Conservation (phyloP, 2,113 vertebrate species). For the Natator depressus region DNA sequence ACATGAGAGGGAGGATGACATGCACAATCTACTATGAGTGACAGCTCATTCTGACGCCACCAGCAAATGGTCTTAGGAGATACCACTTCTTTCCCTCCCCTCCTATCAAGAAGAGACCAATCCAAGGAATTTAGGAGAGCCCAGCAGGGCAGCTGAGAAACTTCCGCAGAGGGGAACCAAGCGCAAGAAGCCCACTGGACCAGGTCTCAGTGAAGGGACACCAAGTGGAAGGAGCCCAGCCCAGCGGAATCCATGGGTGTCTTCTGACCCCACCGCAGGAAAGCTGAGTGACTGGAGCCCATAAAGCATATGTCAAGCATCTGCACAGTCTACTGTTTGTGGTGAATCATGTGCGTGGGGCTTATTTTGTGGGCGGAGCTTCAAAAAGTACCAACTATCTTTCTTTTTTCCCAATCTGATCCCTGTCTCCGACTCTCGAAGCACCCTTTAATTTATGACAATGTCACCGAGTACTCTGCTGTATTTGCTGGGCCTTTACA, state of each 20-base stretch:
- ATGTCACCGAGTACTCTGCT: rapidly evolving
- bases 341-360: rapidly evolving
- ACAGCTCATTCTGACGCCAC: not conserved
- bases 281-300: not conserved
- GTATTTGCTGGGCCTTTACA: rapidly evolving
- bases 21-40: not conserved
- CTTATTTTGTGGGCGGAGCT: rapidly evolving
- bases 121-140: not conserved
- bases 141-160: not conserved
- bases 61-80: not conserved
- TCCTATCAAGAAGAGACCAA: rapidly evolving
- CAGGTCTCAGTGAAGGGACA: not conserved
- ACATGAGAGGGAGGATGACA: not conserved
- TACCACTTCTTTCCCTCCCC: rapidly evolving
- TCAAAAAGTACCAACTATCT: not conserved
- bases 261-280: not conserved
- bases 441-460: not conserved
- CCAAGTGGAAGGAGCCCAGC: rapidly evolving
- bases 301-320: rapidly evolving
- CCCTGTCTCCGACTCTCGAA: not conserved
- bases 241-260: rapidly evolving
- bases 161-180: not conserved
- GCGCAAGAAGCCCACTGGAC: not conserved
- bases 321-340: rapidly evolving
- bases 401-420: not conserved